Base-by-base conservation (phyloP, 2,888 invertebrate species). In the Uloborus plumipes region DNA sequence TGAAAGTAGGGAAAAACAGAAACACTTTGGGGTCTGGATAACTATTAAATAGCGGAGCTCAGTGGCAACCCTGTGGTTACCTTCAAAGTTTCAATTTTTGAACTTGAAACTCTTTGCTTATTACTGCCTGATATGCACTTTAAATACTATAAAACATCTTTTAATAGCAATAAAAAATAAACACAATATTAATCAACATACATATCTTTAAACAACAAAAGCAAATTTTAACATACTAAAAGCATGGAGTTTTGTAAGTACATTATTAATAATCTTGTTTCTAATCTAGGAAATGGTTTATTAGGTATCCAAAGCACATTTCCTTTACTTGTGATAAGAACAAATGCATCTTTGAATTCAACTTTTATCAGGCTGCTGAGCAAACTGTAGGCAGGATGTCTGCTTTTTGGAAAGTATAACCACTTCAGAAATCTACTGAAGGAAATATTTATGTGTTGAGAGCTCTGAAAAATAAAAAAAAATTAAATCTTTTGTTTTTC, bases 291-390 rank as follows among this genome's bases (percentile, higher is more conserved):
- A 18, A 55, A 20, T 20, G 39, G 39, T 39, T 39, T 39, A 39
- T 39, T 39, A 39, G 39, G 39, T 39, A 39, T 39, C 39, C 39
- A 39, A 39, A 39, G 39, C 39, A n/a, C 47, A 16, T 47, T 55
- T 11, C n/a, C 39, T 20, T 76, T 31, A 71, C 18, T n/a, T 13
- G 71, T 66, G 18, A 71, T 71, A n/a, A 26, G 55, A 39, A 70
- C 18, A 71, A 78, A 74, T 1, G 49, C 20, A 22, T 20, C 55
- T n/a, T 67, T 55, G 31, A 74, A 81, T 51, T 74, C 80, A 20
- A n/a, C 18, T 14, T 70, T 51, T 31, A 81, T 61, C 15, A 74
- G 16, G 2, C 16, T 15, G 18, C 59, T 58, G 16, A 81, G 18
- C 50, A 81, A 50, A 49, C 70, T 26, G 20, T 69, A 55, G 15